phyloP scores from a whole-genome alignment of 2,888 invertebrate genomes.

The Hemicrepidius hirtus region DNA sequence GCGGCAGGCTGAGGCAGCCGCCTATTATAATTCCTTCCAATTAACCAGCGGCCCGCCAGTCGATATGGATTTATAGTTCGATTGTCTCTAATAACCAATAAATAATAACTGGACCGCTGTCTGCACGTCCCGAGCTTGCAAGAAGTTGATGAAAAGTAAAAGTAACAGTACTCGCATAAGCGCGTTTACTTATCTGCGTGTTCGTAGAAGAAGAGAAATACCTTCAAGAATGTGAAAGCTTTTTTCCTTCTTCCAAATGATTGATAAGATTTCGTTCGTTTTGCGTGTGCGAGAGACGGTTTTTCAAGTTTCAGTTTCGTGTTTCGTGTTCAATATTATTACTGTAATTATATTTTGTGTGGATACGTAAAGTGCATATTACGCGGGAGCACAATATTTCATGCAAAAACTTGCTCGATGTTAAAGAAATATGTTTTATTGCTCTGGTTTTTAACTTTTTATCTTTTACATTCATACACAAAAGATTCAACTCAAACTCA shows the following conservation, averaged over 20 bases:
- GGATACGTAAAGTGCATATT: conserved; percentile 23
- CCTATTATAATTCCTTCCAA: conserved; percentile 58
- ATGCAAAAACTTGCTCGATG: neutral
- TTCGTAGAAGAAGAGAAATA: conserved; percentile 18
- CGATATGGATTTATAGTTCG: conserved; percentile 57
- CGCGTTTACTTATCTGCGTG: conserved; percentile 10
- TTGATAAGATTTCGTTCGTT: conserved; percentile 37
- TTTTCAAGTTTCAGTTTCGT: conserved; percentile 46
- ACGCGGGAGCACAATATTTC: conserved; percentile 17
- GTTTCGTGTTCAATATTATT: conserved; percentile 38
- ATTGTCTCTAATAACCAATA: conserved; percentile 55
- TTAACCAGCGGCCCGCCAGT: conserved; percentile 54
- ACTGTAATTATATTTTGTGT: conserved; percentile 41
- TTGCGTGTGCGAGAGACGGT: conserved; percentile 43
- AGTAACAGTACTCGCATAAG: conserved; percentile 37
- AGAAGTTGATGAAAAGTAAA: conserved; percentile 49
- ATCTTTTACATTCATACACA: too few species aligned
- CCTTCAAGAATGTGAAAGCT: conserved; percentile 1
- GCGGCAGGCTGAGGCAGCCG: conserved; percentile 44
- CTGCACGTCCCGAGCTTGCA: conserved; percentile 39
- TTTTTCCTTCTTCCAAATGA: conserved; percentile 23
- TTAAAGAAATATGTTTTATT: conserved; percentile 6
- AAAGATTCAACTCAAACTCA: too few species aligned
- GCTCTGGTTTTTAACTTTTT: neutral
- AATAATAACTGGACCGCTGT: conserved; percentile 49